Evolutionary conservation across 2,888 invertebrate species (phyloP).

Genomic region (Xiphydria camelus): DNA sequence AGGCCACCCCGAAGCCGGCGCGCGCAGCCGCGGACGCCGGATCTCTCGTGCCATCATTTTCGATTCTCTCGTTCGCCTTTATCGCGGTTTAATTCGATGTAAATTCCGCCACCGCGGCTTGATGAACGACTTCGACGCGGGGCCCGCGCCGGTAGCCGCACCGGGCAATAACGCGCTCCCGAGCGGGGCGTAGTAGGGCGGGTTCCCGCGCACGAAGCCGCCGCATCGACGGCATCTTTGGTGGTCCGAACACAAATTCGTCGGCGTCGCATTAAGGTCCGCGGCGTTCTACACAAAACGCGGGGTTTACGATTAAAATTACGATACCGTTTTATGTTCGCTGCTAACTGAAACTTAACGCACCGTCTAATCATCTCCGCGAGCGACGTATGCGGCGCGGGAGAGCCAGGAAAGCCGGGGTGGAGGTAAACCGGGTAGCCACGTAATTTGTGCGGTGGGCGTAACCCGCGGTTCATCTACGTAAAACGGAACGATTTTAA

Average conservation of each 20-base stretch:
- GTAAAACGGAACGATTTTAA: too few relatives aligned
- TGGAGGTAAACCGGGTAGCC: constrained; percentile 5
- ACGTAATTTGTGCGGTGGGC: constrained; percentile 37
- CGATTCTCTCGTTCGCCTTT: constrained; percentile 22
- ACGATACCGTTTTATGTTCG: constrained; percentile 46
- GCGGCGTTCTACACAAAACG: constrained; percentile 24
- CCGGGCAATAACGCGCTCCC: constrained; percentile 36
- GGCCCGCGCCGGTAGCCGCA: constrained; percentile 10
- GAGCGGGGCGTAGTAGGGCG: constrained; percentile 22
- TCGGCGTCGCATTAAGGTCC: constrained; percentile 33
- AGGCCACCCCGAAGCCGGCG: too few relatives aligned
- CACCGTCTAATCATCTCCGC: constrained; percentile 34
- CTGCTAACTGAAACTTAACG: constrained; percentile 49
- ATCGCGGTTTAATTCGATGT: constrained; percentile 43
- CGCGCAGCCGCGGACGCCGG: too few relatives aligned
- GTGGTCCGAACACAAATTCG: constrained; percentile 45
- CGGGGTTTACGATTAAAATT: constrained; percentile 45
- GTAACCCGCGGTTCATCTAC: too few relatives aligned
- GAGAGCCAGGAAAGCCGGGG: too few relatives aligned
- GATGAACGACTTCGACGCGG: constrained; percentile 23
- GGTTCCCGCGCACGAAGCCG: too few relatives aligned
- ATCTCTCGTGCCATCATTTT: too few relatives aligned
- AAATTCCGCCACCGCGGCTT: constrained; percentile 35
- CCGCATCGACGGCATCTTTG: constrained; percentile 36
- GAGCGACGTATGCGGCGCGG: too few relatives aligned